phyloP scores from a whole-genome alignment of 2,113 vertebrate species.

The Cyanoramphus novaezelandiae region DNA sequence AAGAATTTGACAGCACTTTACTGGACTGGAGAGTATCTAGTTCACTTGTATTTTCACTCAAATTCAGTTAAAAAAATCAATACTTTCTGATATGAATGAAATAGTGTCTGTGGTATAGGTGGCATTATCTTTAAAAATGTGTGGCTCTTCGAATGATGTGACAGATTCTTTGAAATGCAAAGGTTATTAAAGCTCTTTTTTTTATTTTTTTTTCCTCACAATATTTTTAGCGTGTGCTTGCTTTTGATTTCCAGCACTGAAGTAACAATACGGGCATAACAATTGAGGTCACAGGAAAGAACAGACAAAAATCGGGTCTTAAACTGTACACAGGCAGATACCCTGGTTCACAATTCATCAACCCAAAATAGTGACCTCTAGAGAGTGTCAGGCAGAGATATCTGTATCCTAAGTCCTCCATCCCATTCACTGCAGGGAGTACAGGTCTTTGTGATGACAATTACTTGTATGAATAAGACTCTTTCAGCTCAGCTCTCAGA shows the following conservation, averaged over 20 bases:
- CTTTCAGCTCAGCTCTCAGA: background rate
- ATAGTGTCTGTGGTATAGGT: background rate
- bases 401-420: background rate
- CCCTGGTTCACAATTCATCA: background rate
- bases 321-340: background rate
- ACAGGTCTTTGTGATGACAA: background rate
- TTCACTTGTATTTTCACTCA: background rate
- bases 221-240: background rate
- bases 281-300: conserved; percentile 14
- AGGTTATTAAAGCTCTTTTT: background rate
- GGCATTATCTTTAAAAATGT: background rate
- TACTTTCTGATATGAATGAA: background rate
- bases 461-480: background rate
- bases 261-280: background rate
- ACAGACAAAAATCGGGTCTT: background rate
- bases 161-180: conserved; percentile 42
- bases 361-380: background rate
- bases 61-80: background rate
- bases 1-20: background rate
- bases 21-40: background rate
- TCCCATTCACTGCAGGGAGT: background rate
- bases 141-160: background rate
- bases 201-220: background rate
- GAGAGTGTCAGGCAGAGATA: background rate
- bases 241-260: conserved; percentile 21